phyloP scores from a whole-genome alignment of 2,888 invertebrate species.

The Dichetophora obliterata region DNA sequence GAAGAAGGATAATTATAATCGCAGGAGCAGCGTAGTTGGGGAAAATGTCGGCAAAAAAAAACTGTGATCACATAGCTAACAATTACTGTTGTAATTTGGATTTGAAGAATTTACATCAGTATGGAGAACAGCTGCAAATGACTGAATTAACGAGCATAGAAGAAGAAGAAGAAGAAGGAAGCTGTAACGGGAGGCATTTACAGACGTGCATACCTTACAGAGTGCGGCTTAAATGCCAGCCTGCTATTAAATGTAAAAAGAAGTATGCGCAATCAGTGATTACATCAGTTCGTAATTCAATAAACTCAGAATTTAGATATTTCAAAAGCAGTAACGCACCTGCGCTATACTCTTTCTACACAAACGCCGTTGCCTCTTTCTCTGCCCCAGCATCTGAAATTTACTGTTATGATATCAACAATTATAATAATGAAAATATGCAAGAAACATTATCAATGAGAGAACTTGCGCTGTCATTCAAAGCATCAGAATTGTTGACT shows the following conservation, averaged over 20 bases:
- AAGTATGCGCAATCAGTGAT: not conserved
- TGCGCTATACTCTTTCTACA: not conserved
- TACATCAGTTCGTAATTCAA: constrained; percentile 3
- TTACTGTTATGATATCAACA: not conserved
- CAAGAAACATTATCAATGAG: not conserved
- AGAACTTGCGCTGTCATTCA: not conserved
- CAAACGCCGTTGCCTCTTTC: not conserved
- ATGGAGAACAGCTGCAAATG: not conserved
- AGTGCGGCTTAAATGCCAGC: not conserved
- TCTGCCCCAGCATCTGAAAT: not conserved
- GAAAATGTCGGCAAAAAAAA: constrained; percentile 14
- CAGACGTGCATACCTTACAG: not conserved
- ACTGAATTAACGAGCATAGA: not conserved
- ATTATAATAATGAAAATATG: not conserved
- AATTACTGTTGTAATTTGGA: not conserved
- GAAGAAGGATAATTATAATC: too few relatives aligned
- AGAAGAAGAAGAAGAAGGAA: not conserved
- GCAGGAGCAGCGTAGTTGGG: too few relatives aligned
- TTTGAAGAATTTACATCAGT: not conserved
- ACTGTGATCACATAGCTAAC: constrained; percentile 16
- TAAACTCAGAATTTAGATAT: not conserved
- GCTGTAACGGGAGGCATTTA: not conserved
- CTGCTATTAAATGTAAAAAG: not conserved
- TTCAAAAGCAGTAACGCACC: not conserved
- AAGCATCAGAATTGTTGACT: not conserved